Percentiles rank a stretch among this genome's conserved stretches.
Conservation (phyloP, 1,140 invertebrate species). For the Zophobas atratus region DNA sequence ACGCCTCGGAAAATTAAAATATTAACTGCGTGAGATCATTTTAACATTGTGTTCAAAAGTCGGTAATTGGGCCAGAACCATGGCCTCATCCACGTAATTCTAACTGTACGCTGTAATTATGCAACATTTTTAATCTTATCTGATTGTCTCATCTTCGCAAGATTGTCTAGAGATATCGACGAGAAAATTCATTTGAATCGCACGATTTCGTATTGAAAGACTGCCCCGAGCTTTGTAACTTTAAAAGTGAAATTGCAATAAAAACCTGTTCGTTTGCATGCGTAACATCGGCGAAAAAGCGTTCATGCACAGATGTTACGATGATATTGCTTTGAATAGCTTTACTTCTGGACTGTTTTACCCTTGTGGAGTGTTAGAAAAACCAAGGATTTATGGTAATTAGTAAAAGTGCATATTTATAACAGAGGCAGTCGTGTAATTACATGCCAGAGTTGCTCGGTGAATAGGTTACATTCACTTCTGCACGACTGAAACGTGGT, state of each 20-base stretch:
- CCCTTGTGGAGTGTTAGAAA: conserved; percentile 19
- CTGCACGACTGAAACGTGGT: neutral
- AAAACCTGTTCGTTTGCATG: conserved; percentile 3
- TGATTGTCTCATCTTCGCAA: conserved; percentile 6
- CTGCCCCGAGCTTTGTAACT: conserved; percentile 18
- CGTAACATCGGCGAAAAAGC: conserved; percentile 12
- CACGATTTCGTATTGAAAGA: neutral
- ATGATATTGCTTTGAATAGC: neutral
- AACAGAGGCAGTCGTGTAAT: conserved; percentile 4
- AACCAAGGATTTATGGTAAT: conserved; percentile 42
- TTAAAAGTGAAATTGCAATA: conserved; percentile 30
- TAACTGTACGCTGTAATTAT: conserved; percentile 11
- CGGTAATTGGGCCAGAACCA: conserved; percentile 26
- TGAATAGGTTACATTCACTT: conserved; percentile 32
- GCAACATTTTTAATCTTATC: conserved; percentile 9
- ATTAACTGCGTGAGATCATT: conserved; percentile 27
- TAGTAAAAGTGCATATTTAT: conserved; percentile 39
- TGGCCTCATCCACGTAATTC: conserved; percentile 22
- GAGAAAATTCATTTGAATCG: conserved; percentile 3
- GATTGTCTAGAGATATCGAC: neutral
- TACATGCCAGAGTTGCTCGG: conserved; percentile 5
- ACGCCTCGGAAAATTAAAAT: conserved; percentile 12
- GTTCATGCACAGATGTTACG: neutral
- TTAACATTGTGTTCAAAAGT: conserved; percentile 16
- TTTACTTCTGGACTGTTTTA: neutral